These are phyloP conservation scores for Oligia fasciuncula DNA, from an alignment of 2,888 invertebrate genomes.

Conservation along the genomic window DNA sequence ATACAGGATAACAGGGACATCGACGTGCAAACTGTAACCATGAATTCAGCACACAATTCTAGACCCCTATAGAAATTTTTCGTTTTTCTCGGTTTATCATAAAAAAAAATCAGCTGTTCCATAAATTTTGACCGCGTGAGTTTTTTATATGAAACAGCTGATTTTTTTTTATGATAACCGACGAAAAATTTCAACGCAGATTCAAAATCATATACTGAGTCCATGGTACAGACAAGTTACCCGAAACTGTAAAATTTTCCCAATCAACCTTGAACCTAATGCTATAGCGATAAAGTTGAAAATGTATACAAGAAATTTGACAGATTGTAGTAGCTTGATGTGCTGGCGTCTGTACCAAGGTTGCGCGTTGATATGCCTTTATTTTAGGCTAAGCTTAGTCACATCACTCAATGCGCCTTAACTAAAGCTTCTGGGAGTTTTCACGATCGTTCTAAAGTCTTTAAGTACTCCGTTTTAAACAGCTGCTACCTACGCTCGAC, in stretches of 20 bases:
- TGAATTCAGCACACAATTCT: too few species aligned
- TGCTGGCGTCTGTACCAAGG: neutral
- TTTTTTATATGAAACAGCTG: neutral
- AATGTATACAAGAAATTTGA: too few species aligned
- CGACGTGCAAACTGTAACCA: too few species aligned
- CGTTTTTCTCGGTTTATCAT: too few species aligned
- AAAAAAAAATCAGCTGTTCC: too few species aligned
- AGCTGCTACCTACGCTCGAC: slow-evolving; percentile 38
- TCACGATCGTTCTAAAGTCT: slow-evolving; percentile 46
- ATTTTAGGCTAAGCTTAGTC: neutral
- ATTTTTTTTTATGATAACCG: neutral
- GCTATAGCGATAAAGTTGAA: too few species aligned
- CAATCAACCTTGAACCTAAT: too few species aligned
- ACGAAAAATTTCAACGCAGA: neutral
- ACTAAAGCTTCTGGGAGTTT: slow-evolving; percentile 28
- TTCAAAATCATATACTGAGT: neutral
- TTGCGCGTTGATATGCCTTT: neutral
- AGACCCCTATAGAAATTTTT: too few species aligned
- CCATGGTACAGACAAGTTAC: neutral
- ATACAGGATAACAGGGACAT: neutral
- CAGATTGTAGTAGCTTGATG: too few species aligned
- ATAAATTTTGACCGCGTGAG: too few species aligned
- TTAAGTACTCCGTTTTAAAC: slow-evolving; percentile 44
- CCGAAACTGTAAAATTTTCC: too few species aligned
- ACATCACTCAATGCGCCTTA: slow-evolving; percentile 33